phyloP scores from a whole-genome alignment of 30 jellyfish, hydroid and myxozoan species.

The Cassiopea andromeda region DNA sequence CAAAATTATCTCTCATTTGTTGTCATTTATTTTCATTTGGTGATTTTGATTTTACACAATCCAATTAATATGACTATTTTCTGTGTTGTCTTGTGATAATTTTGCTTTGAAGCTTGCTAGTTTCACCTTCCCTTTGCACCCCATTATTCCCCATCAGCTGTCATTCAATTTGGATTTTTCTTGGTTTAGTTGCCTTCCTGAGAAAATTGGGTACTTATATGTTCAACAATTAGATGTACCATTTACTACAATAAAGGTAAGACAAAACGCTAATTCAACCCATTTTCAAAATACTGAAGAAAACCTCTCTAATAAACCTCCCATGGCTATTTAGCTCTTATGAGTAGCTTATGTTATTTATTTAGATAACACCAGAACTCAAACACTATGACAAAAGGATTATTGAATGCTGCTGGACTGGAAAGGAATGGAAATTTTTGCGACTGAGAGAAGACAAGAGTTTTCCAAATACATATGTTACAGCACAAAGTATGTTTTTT shows the following conservation, averaged over 20 bases:
- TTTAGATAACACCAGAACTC: slow-evolving; percentile 78
- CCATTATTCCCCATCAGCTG: too few species aligned
- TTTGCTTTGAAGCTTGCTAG: too few species aligned
- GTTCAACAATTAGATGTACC: slow-evolving; percentile 83
- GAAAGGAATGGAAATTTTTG: slow-evolving; percentile 87
- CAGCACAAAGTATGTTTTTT: slow-evolving; percentile 84
- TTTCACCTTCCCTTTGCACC: too few species aligned
- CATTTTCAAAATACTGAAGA: background rate
- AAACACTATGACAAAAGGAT: slow-evolving; percentile 85
- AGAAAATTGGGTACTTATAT: slow-evolving; percentile 75
- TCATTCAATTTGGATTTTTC: background rate
- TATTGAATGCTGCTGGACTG: slow-evolving; percentile 92
- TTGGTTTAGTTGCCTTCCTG: slow-evolving; percentile 81
- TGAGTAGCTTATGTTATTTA: background rate
- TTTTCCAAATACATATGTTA: slow-evolving; percentile 85
- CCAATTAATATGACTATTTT: too few species aligned
- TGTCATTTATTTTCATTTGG: too few species aligned
- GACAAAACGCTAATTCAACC: background rate
- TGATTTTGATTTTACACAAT: too few species aligned
- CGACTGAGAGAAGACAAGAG: slow-evolving; percentile 93
- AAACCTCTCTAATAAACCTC: background rate
- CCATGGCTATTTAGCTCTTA: background rate
- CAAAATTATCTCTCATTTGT: too few species aligned
- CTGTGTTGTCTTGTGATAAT: too few species aligned
- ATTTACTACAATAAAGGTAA: slow-evolving; percentile 79